Base-by-base conservation (phyloP, 2,113 vertebrate species). In the Hystrix cristata region DNA sequence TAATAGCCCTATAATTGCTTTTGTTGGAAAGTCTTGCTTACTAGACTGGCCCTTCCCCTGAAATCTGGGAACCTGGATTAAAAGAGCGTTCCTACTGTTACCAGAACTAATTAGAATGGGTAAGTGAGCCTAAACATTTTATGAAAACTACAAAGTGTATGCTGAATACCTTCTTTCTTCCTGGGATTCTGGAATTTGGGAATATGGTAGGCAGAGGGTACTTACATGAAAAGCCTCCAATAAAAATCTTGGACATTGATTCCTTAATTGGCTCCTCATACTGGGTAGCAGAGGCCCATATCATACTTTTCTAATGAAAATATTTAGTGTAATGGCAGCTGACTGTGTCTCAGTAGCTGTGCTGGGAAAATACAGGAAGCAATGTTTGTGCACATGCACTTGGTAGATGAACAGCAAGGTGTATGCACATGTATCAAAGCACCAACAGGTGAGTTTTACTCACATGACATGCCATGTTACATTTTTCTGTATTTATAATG, bases 21-120 rank as follows among this genome's bases (percentile, higher is more conserved):
- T 85, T 29, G 27, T 64, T 64, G 34, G 31, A 72, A 91, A 87
- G 7, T 38, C 55, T n/a, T 87, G 11, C 48, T 92, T 92, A 76
- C 5, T 43, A 31, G 14, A 60, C 29, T 82, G 48, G 76, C 48
- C 76, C 51, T 83, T 48, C 34, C n/a, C n/a, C 25, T 64, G n/a
- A 46, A 95, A 43, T 81, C 65, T 92, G 57, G 48, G 67, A 92
- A 95, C 12, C n/a, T 65, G 25, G 18, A 83, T 19, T 74, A 72
- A 57, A 80, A 27, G 84, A 87, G 80, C 38, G 71, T 83, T 53
- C 67, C 29, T 48, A 57, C 11, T n/a, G 57, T 90, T 87, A 19
- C 59, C 43, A 82, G n/a, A 94, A 90, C 57, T 82, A 27, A 55
- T 55, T 88, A 43, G 57, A 82, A 21, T 64, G 79, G 79, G 21